Conservation (phyloP, 2,797 vertebrate genomes). For the Malurus leucopterus region DNA sequence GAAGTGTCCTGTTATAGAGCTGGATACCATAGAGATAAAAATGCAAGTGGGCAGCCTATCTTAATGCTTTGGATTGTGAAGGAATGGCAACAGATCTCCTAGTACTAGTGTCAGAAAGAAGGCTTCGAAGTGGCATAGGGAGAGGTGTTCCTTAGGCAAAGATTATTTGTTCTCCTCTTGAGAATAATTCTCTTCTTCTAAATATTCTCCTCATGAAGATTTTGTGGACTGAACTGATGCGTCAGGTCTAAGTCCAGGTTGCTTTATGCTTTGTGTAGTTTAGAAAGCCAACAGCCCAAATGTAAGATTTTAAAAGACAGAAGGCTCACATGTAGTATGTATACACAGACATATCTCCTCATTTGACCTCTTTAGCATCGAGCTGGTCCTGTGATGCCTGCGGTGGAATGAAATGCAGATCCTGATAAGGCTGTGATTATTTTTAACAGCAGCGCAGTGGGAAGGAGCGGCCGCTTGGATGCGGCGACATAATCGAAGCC, state of each 20-base stretch:
- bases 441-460: background rate
- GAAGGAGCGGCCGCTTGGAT: background rate
- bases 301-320: background rate
- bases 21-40: background rate
- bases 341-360: background rate
- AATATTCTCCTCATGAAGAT: background rate
- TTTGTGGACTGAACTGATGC: background rate
- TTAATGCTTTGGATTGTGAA: background rate
- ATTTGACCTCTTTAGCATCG: background rate
- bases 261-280: background rate
- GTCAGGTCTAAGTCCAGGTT: background rate
- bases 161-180: background rate
- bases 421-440: background rate
- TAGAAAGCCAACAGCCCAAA: background rate
- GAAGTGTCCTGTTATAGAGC: background rate
- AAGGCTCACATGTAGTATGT: fast-evolving
- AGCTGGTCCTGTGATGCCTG: background rate
- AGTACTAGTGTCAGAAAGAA: background rate
- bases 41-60: background rate
- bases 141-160: background rate
- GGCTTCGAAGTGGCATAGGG: background rate
- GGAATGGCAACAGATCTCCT: background rate
- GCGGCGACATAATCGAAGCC: background rate
- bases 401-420: background rate
- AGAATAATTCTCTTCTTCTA: background rate